Evolutionary conservation across 64 coral and sea anemone genomes (phyloP), one percentile per base, ranked within the genome.

Genomic region (Trachythela sp.): DNA sequence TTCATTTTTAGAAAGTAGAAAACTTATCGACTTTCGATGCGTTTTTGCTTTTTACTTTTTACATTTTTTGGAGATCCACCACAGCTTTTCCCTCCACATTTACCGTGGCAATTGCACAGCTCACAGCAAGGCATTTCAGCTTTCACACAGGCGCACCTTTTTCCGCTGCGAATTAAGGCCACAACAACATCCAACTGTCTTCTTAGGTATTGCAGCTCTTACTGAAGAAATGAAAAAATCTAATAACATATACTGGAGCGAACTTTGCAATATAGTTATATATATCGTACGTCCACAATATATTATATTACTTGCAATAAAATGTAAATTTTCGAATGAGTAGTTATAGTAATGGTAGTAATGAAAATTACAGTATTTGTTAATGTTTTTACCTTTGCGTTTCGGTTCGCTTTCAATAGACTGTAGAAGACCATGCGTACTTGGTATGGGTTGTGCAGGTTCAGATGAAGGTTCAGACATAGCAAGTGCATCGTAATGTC

Each of bases 401-500:
- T 45, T 45, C 42, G 11, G 42, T 11, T 6, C 42, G 11, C 11
- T 11, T 45, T 45, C 42, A 45, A 45, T 11, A 45, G 42, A 45
- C 4, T 6, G 4, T 45, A 11, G 42, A 45, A n/a, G n/a, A n/a
- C 11, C 42, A 45, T 45, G 4, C 42, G 11, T 45, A 45, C 42
- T 45, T 45, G 11, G 42, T 45, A 45, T 45, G 42, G 11, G 42
- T 45, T 45, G 42, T 45, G 4, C 42, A 45, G 30, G 20, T 68
- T 68, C 59, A 22, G 59, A 68, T 68, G 59, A 68, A 34, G 75
- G 14, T 45, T 45, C 42, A 45, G 42, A 45, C 42, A 45, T 45
- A 80, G 30, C 75, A 80, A 80, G 75, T 30, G 90, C 68, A 56
- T 93, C 92, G 84, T 93, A 85, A 40, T 93, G 87, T 48, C 92